These are phyloP conservation scores for Ovis canadensis DNA, from an alignment of 2,113 vertebrate genomes.

Conservation along the genomic window DNA sequence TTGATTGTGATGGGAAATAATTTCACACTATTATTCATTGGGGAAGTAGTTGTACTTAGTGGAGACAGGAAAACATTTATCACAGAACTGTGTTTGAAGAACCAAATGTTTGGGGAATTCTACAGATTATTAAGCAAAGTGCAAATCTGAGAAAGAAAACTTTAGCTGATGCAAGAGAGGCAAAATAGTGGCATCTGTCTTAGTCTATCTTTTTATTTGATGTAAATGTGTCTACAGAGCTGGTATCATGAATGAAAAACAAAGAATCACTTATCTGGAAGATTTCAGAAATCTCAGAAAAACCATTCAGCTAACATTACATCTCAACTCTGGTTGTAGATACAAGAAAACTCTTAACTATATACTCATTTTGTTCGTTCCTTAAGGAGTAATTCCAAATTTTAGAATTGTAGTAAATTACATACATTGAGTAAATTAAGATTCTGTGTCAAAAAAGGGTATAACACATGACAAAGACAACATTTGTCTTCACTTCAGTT, in stretches of 20 bases:
- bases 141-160: slow-evolving; percentile 18
- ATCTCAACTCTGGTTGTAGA: background rate
- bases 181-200: background rate
- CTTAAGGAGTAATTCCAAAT: background rate
- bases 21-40: background rate
- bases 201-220: background rate
- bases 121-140: slow-evolving; percentile 49
- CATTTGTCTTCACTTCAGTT: background rate
- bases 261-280: background rate
- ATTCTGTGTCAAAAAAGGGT: background rate
- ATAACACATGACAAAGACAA: background rate
- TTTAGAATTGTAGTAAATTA: background rate
- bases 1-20: slow-evolving; percentile 3
- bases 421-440: background rate
- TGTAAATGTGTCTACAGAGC: background rate
- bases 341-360: background rate
- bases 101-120: slow-evolving; percentile 45
- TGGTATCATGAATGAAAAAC: background rate
- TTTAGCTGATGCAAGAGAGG: slow-evolving; percentile 59
- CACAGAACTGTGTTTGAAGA: slow-evolving; percentile 47
- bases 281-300: background rate
- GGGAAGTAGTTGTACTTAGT: background rate
- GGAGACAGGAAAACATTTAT: slow-evolving; percentile 56
- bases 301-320: background rate
- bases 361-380: background rate